Base-by-base conservation (phyloP, 2,888 invertebrate genomes). In the Elegia similella region DNA sequence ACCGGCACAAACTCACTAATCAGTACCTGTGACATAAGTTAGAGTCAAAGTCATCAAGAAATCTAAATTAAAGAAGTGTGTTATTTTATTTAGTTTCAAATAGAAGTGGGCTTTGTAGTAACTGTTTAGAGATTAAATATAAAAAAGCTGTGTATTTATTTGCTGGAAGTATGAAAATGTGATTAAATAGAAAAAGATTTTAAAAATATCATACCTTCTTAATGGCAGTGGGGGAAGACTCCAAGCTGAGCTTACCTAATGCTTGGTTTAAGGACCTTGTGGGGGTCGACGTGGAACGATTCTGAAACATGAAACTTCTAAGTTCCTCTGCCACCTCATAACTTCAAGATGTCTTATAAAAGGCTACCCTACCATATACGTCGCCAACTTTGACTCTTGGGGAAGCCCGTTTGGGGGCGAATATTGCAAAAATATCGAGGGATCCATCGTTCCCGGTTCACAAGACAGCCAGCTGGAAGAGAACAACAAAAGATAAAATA, bases 301-400 rank as follows among this genome's bases (percentile, higher is more conserved):
- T 89, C 89, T 90, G 74, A 65, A 87, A 85, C 7, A 59, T 46
- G 6, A 1, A 42, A 43, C 42, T 43, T 1, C 29, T 53, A 12
- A 42, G 16, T 52, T 8, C 23, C 23, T 42, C 12, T 42, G 42
- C 42, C 52, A 42, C 23, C 8, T 42, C 7, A 42, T 8, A 13
- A 12, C 23, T 52, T 42, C 32, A 17, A 7, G 15, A 12, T 10
- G 15, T 15, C 16, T 16, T 6, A 32, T 2, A 42, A 32, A 55
- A 32, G 16, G n/a, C 16, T 1, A 10, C 12, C 73, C 68, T 69
- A 96, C 96, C 96, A 96, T 96, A 80, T 96, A 96, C 62, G 96
- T 96, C 60, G 95, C 96, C 80, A 96, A 91, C 88, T 96, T 96
- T 61, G 96, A 96, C 87, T 96, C 96, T 84, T 96, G 95, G 52